phyloP scores from a whole-genome alignment of 2,888 invertebrate species.

The Mythimna ferrago region DNA sequence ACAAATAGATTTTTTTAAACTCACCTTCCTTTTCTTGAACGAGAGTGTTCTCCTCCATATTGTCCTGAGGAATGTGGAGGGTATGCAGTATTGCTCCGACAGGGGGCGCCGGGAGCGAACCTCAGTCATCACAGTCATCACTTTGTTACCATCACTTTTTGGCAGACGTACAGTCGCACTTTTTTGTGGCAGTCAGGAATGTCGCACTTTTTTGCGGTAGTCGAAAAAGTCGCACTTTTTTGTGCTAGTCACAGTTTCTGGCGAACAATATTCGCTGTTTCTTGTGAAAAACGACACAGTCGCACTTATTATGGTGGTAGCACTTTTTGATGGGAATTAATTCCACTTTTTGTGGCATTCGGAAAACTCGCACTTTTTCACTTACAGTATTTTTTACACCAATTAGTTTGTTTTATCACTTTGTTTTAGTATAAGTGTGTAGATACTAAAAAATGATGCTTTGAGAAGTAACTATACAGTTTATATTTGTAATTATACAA shows the following conservation, averaged over 20 bases:
- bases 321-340: background rate
- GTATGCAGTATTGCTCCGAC: slow-evolving; percentile 77
- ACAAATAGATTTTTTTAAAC: slow-evolving; percentile 26
- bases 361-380: background rate
- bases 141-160: slow-evolving; percentile 59
- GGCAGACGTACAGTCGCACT: slow-evolving; percentile 25
- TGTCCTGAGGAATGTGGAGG: slow-evolving; percentile 78
- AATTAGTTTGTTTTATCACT: background rate
- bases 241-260: background rate
- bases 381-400: background rate
- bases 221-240: slow-evolving; percentile 4
- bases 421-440: background rate
- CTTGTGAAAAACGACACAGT: background rate
- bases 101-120: slow-evolving; percentile 75
- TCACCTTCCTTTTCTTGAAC: slow-evolving; percentile 85
- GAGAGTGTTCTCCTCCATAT: slow-evolving; percentile 86
- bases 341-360: slow-evolving; percentile 4
- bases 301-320: slow-evolving; percentile 3
- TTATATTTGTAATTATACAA: background rate
- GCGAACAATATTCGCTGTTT: background rate
- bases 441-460: background rate
- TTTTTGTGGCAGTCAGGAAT: background rate
- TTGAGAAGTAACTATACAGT: background rate
- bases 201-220: slow-evolving; percentile 7
- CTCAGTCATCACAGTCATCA: slow-evolving; percentile 87